Base-by-base conservation (phyloP, 92 coral and sea anemone genomes). In the Anthopleura xanthogrammica region DNA sequence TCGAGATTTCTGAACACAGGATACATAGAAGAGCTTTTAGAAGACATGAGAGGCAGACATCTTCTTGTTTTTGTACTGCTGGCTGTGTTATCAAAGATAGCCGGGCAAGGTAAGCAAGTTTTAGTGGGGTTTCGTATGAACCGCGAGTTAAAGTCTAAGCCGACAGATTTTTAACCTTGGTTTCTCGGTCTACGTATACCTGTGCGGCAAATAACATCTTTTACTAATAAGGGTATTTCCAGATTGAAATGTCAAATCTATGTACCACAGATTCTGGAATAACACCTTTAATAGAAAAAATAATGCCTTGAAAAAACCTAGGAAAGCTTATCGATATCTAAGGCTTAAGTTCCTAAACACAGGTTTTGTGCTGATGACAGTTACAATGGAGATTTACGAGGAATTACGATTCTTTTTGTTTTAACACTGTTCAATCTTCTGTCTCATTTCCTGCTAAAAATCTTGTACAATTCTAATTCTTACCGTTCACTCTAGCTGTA, bases 371-470 rank as follows among this genome's bases (percentile, higher is more conserved):
- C 58, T 54, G 12, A 4, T 62, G 19, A 20, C 29, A n/a, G 16
- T 5, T 62, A 62, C 70, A 62, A 62, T 62, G 29, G 70, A 29
- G 70, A 62, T 62, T 62, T 20, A 39, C 70, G 70, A 20, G 5
- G 70, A 14, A 23, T 5, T 68, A 68, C 16, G 74, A 0, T 20
- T 62, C 41, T 68, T 68, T 68, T 68, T 68, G 74, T 68, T 4
- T 14, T 5, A 68, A 29, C 40, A 36, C 9, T 68, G 74, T 29
- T 68, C 11, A 68, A 13, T 14, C 11, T 16, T 68, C 24, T 68
- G 4, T 68, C 13, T 68, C 16, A 68, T 68, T 68, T 68, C 74
- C 74, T 68, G 74, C 74, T 68, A 29, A 68, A 68, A 4, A 68
- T 5, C 16, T 1, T 7, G 13, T 42, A 10, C 56, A 41, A 11